These are phyloP conservation scores for Cichlasoma orientale DNA, from an alignment of 2,797 vertebrate genomes.

Conservation along the genomic window DNA sequence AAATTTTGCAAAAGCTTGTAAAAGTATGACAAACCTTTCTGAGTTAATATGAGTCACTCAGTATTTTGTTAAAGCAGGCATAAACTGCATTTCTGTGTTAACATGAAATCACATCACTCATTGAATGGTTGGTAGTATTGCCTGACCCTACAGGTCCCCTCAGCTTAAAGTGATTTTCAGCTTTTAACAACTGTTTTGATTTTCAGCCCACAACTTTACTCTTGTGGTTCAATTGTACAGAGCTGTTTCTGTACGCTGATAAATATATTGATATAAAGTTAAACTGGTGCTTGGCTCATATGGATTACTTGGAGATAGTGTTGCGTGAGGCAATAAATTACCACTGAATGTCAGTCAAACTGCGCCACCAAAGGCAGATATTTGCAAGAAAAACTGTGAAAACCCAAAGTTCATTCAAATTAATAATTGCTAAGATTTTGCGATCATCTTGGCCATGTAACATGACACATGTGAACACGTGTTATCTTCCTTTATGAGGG, in stretches of 20 bases:
- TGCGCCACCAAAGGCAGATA: constrained; percentile 5
- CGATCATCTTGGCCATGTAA: constrained; percentile 26
- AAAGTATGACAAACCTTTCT: neutral
- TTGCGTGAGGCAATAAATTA: constrained; percentile 7
- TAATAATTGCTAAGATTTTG: constrained; percentile 39
- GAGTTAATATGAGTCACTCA: neutral
- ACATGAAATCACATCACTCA: neutral
- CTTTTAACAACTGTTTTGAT: neutral
- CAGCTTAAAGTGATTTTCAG: neutral
- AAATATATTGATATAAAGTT: neutral
- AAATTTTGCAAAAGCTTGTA: neutral
- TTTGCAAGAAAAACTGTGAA: constrained; percentile 38
- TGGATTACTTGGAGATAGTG: neutral
- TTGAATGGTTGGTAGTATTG: neutral
- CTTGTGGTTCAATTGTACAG: no score
- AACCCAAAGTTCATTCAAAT: constrained; percentile 43
- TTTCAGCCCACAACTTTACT: neutral
- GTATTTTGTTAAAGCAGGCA: neutral
- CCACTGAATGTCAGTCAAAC: neutral
- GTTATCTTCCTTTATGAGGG: constrained; percentile 52
- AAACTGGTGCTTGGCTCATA: neutral
- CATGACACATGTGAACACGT: constrained; percentile 52
- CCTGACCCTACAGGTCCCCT: neutral
- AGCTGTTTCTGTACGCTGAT: neutral
- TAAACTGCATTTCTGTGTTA: neutral